Evolutionary conservation across 2,888 invertebrate genomes (phyloP).

Genomic region (Drosophila kuntzei): DNA sequence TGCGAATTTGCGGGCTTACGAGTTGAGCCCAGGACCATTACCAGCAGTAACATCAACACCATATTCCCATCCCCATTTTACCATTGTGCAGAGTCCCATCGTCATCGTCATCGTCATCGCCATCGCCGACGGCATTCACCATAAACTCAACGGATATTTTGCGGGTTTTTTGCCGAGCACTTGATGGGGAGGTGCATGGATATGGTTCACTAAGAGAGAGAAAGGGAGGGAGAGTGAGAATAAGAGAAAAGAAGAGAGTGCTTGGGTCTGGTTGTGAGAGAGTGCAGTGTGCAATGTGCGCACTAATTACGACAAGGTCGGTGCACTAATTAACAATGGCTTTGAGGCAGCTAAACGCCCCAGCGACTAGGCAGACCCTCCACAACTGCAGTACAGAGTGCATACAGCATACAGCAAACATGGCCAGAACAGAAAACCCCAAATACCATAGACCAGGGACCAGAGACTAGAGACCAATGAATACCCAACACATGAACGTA

Average conservation of each 20-base stretch:
- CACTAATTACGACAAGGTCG: conserved; percentile 78
- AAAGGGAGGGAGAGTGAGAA: background rate
- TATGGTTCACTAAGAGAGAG: background rate
- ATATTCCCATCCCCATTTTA: background rate
- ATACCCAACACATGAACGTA: conserved; percentile 5
- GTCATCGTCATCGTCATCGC: conserved; percentile 9
- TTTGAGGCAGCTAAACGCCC: conserved; percentile 73
- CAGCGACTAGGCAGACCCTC: conserved; percentile 10
- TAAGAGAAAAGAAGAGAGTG: too few species aligned
- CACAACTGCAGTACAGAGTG: conserved; percentile 5
- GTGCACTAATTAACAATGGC: conserved; percentile 79
- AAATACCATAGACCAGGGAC: conserved; percentile 11
- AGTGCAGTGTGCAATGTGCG: conserved; percentile 61
- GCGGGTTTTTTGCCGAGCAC: conserved; percentile 35
- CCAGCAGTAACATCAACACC: conserved; percentile 17
- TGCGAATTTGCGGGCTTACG: conserved; percentile 61
- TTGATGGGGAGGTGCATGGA: conserved; percentile 1
- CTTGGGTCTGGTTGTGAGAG: background rate
- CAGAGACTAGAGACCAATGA: conserved; percentile 14
- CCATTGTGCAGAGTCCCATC: conserved; percentile 2
- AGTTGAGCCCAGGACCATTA: conserved; percentile 27
- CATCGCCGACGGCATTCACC: conserved; percentile 49
- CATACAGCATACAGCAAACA: conserved; percentile 35
- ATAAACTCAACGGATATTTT: conserved; percentile 60
- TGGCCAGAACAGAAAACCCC: conserved; percentile 7